phyloP scores from a whole-genome alignment of 1,140 invertebrate genomes.

The Neelides sp. region DNA sequence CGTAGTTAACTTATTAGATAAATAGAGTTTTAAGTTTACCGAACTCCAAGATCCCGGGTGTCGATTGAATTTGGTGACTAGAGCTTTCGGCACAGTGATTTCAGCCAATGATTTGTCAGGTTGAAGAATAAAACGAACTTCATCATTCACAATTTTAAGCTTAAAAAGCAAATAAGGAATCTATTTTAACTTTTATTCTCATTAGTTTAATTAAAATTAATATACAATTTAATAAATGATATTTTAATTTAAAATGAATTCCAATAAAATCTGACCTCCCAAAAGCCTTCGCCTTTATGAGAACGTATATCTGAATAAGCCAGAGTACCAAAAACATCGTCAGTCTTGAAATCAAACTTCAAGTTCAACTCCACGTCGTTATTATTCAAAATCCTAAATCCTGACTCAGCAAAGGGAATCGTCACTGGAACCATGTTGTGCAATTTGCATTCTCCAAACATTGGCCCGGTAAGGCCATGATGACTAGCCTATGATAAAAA shows the following conservation, averaged over 20 bases:
- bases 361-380: constrained; percentile 54
- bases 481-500: constrained; percentile 52
- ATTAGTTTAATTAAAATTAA: not conserved
- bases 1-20: constrained; percentile 1
- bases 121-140: constrained; percentile 64
- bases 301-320: constrained; percentile 65
- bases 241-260: constrained; percentile 16
- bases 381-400: constrained; percentile 64
- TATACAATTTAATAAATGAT: not conserved
- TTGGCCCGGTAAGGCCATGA: constrained; percentile 23
- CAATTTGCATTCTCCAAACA: constrained; percentile 16
- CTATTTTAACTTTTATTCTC: not conserved
- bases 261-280: constrained; percentile 55
- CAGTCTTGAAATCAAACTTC: constrained; percentile 78
- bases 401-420: constrained; percentile 75
- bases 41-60: constrained; percentile 45
- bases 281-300: constrained; percentile 58
- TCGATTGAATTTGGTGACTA: constrained; percentile 56
- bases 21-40: constrained; percentile 24
- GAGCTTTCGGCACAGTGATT: constrained; percentile 45
- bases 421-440: constrained; percentile 75
- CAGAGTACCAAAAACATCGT: constrained; percentile 64
- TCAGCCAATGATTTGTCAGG: constrained; percentile 55
- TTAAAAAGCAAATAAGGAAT: constrained; percentile 33
- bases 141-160: constrained; percentile 63